Evolutionary conservation across 2,797 vertebrate species (phyloP).

Genomic region (Argyrosomus regius): DNA sequence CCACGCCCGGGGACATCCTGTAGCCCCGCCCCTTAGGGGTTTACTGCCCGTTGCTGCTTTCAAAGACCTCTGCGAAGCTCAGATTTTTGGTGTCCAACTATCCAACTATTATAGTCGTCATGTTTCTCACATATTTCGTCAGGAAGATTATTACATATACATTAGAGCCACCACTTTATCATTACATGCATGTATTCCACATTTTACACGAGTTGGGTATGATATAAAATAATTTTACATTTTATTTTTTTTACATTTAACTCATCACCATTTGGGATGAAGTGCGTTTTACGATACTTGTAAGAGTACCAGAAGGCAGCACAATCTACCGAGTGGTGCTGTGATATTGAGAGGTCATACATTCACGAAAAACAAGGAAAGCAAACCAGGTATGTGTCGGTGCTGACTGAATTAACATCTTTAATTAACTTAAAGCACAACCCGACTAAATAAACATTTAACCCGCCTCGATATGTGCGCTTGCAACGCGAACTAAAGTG

Average conservation of each 20-base stretch:
- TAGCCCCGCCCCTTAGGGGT: slow-evolving; percentile 22
- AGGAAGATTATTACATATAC: not conserved
- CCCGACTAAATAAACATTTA: not conserved
- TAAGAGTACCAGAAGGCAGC: slow-evolving; percentile 13
- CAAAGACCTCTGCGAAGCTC: not conserved
- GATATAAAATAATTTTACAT: not conserved
- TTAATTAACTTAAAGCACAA: not conserved
- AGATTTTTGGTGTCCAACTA: fast-evolving
- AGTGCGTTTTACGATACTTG: slow-evolving; percentile 1
- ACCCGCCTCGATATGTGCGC: not conserved
- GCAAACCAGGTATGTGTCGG: slow-evolving; percentile 50
- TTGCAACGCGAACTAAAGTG: not conserved
- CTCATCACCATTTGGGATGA: not conserved
- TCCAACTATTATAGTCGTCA: not conserved
- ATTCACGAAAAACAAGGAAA: slow-evolving; percentile 31
- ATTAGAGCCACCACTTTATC: not conserved
- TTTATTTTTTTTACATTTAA: not conserved
- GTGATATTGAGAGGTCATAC: slow-evolving; percentile 83
- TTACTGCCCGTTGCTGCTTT: slow-evolving; percentile 31
- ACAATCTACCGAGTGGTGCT: slow-evolving; percentile 40
- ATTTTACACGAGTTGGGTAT: not conserved
- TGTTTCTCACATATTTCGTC: not conserved
- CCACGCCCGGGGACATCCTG: slow-evolving; percentile 38
- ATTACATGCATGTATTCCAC: not conserved
- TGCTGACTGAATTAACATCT: fast-evolving